A percentile compares a stretch with the other conserved stretches of the same genome.
phyloP scores from a whole-genome alignment of 2,113 vertebrate species.

The Tympanuchus pallidicinctus region DNA sequence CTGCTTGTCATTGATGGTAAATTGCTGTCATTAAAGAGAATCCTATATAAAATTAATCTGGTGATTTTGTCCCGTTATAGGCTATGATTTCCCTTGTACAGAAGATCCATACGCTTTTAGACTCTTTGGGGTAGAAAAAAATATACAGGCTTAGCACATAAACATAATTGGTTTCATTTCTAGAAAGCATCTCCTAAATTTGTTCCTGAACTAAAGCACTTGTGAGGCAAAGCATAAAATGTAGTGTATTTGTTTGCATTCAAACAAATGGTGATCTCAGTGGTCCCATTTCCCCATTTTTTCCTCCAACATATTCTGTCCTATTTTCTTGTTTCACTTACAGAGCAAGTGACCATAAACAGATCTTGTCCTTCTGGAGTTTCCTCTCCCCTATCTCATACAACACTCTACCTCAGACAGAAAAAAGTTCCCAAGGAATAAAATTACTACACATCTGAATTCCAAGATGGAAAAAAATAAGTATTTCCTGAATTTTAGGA shows the following conservation, averaged over 20 bases:
- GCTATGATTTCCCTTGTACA: background rate
- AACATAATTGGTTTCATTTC: background rate
- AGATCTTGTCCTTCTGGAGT: background rate
- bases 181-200: background rate
- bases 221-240: background rate
- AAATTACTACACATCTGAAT: background rate
- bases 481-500: background rate
- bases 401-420: background rate
- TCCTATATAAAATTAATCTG: background rate
- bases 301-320: background rate
- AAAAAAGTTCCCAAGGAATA: background rate
- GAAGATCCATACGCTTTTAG: background rate
- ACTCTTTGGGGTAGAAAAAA: background rate
- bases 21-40: conserved; percentile 24
- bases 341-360: background rate
- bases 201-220: background rate
- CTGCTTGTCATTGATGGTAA: conserved; percentile 1
- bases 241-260: background rate
- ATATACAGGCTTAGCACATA: background rate
- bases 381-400: background rate
- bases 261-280: background rate
- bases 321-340: background rate
- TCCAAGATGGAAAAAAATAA: background rate
- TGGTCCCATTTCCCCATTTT: background rate
- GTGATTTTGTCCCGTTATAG: background rate